Conservation (phyloP, 2,888 invertebrate species). For the Xylophagus ater region DNA sequence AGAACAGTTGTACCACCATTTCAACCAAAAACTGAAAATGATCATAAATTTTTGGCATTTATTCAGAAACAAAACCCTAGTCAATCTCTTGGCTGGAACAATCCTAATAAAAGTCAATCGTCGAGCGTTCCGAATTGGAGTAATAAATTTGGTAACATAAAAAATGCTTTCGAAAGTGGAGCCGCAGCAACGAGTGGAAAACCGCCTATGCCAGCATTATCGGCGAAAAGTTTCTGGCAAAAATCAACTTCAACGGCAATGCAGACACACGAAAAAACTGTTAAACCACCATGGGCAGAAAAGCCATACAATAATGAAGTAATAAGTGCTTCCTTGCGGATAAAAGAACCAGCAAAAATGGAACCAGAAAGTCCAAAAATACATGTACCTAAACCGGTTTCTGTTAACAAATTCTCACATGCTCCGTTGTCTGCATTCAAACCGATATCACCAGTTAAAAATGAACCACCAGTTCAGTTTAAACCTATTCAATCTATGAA, state of each 20-base stretch:
- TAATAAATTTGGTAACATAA: conserved; percentile 71
- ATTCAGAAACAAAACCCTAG: conserved; percentile 61
- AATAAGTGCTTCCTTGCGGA: neutral
- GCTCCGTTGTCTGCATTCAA: conserved; percentile 67
- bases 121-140: conserved; percentile 58
- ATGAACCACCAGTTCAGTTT: conserved; percentile 8
- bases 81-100: conserved; percentile 34
- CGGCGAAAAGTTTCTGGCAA: conserved; percentile 52
- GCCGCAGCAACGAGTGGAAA: conserved; percentile 34
- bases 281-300: conserved; percentile 26
- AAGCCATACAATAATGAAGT: conserved; percentile 11
- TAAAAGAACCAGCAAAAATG: conserved; percentile 1
- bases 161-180: conserved; percentile 59
- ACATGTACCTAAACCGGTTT: conserved; percentile 42
- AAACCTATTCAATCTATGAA: conserved; percentile 11
- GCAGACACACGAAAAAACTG: conserved; percentile 25
- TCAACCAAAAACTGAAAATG: conserved; percentile 73
- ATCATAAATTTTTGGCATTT: conserved; percentile 72
- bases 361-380: conserved; percentile 11
- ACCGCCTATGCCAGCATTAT: conserved; percentile 38
- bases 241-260: conserved; percentile 37
- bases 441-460: conserved; percentile 39
- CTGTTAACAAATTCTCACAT: conserved; percentile 61
- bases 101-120: conserved; percentile 26
- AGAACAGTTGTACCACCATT: conserved; percentile 52